Evolutionary conservation across 2,113 vertebrate species (phyloP).

Genomic region (Centropus bengalensis): DNA sequence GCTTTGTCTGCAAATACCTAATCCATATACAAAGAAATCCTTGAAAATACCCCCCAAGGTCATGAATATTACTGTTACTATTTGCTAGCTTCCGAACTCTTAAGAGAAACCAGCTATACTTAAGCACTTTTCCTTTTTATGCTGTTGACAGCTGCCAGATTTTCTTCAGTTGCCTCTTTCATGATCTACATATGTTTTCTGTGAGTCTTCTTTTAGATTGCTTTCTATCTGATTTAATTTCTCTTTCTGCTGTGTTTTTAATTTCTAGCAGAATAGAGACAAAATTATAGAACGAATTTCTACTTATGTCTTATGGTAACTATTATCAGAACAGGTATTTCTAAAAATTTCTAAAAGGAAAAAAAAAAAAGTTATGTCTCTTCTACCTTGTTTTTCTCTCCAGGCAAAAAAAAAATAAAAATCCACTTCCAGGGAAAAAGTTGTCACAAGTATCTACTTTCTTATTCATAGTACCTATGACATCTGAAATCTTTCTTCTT

Average conservation of each 20-base stretch:
- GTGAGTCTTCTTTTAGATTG: constrained; percentile 6
- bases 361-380: neutral
- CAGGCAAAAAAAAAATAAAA: neutral
- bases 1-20: neutral
- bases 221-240: constrained; percentile 4
- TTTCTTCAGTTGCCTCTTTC: constrained; percentile 1
- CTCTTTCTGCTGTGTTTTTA: neutral
- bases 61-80: neutral
- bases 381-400: constrained; percentile 3
- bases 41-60: neutral
- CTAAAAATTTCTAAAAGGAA: neutral
- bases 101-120: neutral
- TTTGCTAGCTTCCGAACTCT: neutral
- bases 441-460: constrained; percentile 1
- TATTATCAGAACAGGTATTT: constrained; percentile 8
- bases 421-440: neutral
- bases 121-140: neutral
- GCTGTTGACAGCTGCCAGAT: constrained; percentile 9
- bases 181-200: constrained; percentile 27
- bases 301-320: neutral
- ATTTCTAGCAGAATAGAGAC: neutral
- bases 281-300: constrained; percentile 41
- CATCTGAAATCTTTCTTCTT: constrained; percentile 25
- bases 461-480: constrained; percentile 6
- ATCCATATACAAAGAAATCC: neutral